Evolutionary conservation across 2,797 vertebrate genomes (phyloP), one percentile per base, ranked within the genome.

Genomic region (Sternotherus odoratus): DNA sequence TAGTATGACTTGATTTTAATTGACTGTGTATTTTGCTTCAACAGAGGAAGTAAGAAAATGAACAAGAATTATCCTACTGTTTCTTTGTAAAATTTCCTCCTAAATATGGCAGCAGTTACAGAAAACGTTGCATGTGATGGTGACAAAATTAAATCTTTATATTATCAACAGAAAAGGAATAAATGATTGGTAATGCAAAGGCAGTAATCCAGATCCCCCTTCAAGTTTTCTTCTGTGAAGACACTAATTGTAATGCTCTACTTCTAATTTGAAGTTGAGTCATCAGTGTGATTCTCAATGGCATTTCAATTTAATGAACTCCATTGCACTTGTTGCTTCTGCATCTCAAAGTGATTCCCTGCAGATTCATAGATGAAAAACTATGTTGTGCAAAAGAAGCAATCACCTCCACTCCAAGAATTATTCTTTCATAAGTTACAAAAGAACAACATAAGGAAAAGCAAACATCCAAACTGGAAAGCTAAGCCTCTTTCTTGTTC

Each of bases 291-390:
- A 79, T 83, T 93, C 82, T 92, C 0, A 1, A 48, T 86, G 63
- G 46, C 39, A 86, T 81, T 87, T 93, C 57, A 72, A 39, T 93
- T 77, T 84, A 79, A 83, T 86, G 77, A 95, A 94, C 43, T 91
- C 19, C 53, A 93, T 89, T 63, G 6, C 83, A 79, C 82, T 96
- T 94, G 63, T 91, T 89, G 57, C 77, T 91, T 92, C 83, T 91
- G 36, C 4, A n/a, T 87, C 23, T 89, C 66, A 86, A 7, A 95
- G 79, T 89, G 15, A 57, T 95, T 3, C 50, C 54, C 49, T 91
- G 72, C 33, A 28, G 85, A 86, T 86, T 81, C 79, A 50, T 53
- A 33, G 79, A 39, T 60, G 78, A 79, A 89, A 89, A 94, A 89
- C 88, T 28, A 88, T 6, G 7, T 77, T 1, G 16, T 86, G 53